Evolutionary conservation across 2,113 vertebrate genomes (phyloP), one percentile per base, ranked within the genome.

Genomic region (Scortum barcoo): DNA sequence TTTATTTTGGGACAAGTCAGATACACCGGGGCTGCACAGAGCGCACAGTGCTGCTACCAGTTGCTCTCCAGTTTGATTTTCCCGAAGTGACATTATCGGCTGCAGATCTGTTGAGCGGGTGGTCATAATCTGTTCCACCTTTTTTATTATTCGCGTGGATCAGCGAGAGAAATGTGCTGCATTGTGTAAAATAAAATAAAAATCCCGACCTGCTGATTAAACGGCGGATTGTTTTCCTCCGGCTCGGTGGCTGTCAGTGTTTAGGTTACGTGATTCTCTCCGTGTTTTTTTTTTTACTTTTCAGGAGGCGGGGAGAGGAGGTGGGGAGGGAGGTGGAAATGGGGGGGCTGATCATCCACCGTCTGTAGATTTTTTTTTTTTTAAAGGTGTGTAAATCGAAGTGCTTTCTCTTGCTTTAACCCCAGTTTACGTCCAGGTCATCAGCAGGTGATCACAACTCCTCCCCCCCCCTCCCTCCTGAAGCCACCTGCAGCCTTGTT

Each of bases 341-440:
- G 44, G 65, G 60, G 46, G 70, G 51, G 83, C 89, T 89, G 92
- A 93, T 94, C 88, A 17, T 86, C 72, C n/a, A n/a, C 76, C 78
- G 87, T 79, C 33, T 69, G 28, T 65, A 53, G 8, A 42, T 87
- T 68, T 81, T 76, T n/a, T n/a, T n/a, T n/a, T n/a, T n/a, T n/a
- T n/a, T n/a, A n/a, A 53, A 28, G 66, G 22, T 75, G 76, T 77
- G 73, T 79, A 57, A 44, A 51, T 46, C 69, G 26, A 53, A 14
- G 72, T 78, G 94, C 94, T 95, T 90, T 92, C 90, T 92, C 75
- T 87, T n/a, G 4, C 81, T 94, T 94, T 94, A 93, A 95, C n/a
- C 7, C 30, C 30, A 16, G 57, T 91, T 73, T 63, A 88, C 93
- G 90, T 84, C 91, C 73, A 50, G 94, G 95, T 93, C 90, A 81